A percentile compares a stretch with the other conserved stretches of the same genome.
These are phyloP conservation scores for Spatula versicolor DNA, from an alignment of 2,797 vertebrate species.

Conservation along the genomic window DNA sequence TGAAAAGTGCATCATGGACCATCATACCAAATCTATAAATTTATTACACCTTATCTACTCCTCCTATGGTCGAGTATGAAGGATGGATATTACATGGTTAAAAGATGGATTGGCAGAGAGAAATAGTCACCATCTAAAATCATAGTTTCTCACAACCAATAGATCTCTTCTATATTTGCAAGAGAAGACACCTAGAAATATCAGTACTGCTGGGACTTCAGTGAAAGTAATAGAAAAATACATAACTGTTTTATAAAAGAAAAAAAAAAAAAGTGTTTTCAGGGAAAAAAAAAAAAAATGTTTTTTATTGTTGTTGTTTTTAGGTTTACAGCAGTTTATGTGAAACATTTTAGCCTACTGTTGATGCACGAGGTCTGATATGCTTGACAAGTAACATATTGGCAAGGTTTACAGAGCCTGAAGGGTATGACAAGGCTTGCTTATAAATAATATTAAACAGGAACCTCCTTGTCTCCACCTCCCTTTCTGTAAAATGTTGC, in stretches of 20 bases:
- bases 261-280: not conserved
- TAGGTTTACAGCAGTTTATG: not conserved
- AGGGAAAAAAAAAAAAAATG: not conserved
- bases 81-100: not conserved
- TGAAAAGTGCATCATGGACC: not conserved
- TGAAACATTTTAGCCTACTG: not conserved
- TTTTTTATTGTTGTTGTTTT: not conserved
- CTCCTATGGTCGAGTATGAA: not conserved
- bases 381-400: constrained; percentile 17
- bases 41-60: not conserved
- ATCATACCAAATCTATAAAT: not conserved
- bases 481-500: constrained; percentile 19
- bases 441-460: constrained; percentile 63
- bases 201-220: not conserved
- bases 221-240: not conserved
- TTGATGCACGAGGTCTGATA: not conserved
- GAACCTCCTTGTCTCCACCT: not conserved
- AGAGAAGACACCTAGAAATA: not conserved
- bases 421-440: constrained; percentile 52
- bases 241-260: not conserved
- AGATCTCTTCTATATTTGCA: not conserved
- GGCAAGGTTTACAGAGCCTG: constrained; percentile 47
- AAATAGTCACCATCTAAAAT: not conserved
- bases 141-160: not conserved
- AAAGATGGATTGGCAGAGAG: not conserved